These are phyloP conservation scores for Puntigrus tetrazona DNA, from an alignment of 2,113 vertebrate species.

Conservation along the genomic window DNA sequence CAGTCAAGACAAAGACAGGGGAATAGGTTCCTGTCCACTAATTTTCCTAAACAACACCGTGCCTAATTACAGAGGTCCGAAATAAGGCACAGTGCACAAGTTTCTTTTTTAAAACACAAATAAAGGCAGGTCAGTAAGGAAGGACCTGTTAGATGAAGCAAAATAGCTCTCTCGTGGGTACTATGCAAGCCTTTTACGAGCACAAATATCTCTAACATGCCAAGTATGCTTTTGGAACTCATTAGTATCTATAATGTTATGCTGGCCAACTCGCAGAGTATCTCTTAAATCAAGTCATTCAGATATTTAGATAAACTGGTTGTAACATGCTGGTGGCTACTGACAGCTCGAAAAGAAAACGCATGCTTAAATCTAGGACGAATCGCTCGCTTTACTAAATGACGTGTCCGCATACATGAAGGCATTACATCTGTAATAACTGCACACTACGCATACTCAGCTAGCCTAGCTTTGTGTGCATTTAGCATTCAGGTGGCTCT, in stretches of 20 bases:
- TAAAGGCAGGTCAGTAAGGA: neutral
- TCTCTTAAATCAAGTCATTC: neutral
- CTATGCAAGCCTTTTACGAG: neutral
- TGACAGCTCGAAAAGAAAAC: neutral
- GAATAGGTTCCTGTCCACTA: conserved; percentile 15
- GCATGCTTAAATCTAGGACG: neutral
- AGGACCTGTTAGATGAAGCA: neutral
- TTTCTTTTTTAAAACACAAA: conserved; percentile 2
- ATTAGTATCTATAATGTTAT: neutral
- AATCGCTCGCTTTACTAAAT: neutral
- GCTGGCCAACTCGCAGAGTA: neutral
- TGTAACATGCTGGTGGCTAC: conserved; percentile 1
- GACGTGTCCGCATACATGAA: neutral
- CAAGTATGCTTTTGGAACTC: neutral
- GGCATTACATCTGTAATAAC: conserved; percentile 19
- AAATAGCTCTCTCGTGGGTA: neutral
- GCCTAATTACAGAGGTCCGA: conserved; percentile 16
- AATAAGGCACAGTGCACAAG: conserved; percentile 10
- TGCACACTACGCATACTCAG: conserved; percentile 33
- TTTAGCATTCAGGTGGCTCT: conserved; percentile 34
- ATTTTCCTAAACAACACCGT: conserved; percentile 8
- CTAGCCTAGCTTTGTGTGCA: conserved; percentile 18
- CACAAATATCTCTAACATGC: neutral
- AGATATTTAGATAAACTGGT: conserved; percentile 20
- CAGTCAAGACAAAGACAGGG: conserved; percentile 26